These are phyloP conservation scores for Apus apus DNA, from an alignment of 2,113 vertebrate genomes.

Conservation along the genomic window DNA sequence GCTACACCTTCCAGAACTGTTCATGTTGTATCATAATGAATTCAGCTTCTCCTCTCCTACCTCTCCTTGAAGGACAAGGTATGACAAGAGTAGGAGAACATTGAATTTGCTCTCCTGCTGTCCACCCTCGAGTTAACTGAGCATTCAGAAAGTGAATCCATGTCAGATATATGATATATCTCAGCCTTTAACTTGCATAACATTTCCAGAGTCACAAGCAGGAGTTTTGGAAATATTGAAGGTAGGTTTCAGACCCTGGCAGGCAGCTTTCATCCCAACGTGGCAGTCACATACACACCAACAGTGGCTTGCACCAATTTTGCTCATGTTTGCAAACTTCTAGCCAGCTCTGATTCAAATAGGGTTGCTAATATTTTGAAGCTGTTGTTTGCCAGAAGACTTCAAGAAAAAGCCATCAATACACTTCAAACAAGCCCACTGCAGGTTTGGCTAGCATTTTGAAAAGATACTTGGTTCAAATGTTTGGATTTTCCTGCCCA, in stretches of 20 bases:
- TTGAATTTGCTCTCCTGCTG: accelerated
- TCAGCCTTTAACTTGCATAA: neutral
- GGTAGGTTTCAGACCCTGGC: neutral
- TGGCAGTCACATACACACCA: neutral
- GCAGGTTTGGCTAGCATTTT: neutral
- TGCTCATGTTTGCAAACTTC: neutral
- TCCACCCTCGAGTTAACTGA: accelerated
- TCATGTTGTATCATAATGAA: neutral
- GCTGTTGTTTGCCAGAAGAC: neutral
- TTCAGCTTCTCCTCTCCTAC: neutral
- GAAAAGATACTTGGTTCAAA: neutral
- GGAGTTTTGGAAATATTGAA: neutral
- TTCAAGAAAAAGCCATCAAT: neutral
- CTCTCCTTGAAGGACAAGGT: neutral
- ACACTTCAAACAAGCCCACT: neutral
- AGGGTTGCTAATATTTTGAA: neutral
- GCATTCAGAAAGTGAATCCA: neutral
- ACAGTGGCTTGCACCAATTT: neutral
- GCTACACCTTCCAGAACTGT: neutral
- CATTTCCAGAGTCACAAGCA: neutral
- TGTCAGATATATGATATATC: accelerated
- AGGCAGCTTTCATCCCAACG: neutral
- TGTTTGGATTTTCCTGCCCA: neutral
- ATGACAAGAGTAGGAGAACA: neutral
- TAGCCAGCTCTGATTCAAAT: neutral